Evolutionary conservation across 2,888 invertebrate species (phyloP).

Genomic region (Pocota personata): DNA sequence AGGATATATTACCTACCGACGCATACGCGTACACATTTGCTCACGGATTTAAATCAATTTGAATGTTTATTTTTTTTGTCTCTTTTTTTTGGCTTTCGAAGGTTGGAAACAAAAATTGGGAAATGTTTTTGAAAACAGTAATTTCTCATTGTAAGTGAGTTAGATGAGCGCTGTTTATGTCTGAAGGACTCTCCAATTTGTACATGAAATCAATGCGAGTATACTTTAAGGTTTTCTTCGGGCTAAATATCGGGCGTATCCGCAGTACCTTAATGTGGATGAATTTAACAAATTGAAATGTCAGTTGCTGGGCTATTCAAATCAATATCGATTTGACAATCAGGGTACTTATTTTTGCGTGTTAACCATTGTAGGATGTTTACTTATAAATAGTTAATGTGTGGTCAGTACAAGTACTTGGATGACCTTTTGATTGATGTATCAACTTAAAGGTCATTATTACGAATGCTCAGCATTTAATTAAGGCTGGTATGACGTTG

Average conservation of each 20-base stretch:
- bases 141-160: conserved; percentile 41
- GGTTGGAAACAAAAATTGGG: conserved; percentile 37
- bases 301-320: background rate
- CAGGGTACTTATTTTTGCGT: background rate
- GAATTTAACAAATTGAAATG: background rate
- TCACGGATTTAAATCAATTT: conserved; percentile 60
- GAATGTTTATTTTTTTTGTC: conserved; percentile 15
- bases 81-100: conserved; percentile 4
- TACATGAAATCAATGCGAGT: background rate
- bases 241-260: no score
- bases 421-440: background rate
- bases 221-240: background rate
- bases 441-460: background rate
- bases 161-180: conserved; percentile 46
- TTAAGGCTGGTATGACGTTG: background rate
- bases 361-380: background rate
- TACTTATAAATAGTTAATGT: background rate
- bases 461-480: background rate
- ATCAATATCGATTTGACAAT: background rate
- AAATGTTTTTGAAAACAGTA: conserved; percentile 42
- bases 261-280: background rate
- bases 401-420: background rate
- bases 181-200: conserved; percentile 23
- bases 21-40: conserved; percentile 49
- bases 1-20: conserved; percentile 58